phyloP scores from a whole-genome alignment of 2,888 invertebrate genomes.

The Horisme vitalbata region DNA sequence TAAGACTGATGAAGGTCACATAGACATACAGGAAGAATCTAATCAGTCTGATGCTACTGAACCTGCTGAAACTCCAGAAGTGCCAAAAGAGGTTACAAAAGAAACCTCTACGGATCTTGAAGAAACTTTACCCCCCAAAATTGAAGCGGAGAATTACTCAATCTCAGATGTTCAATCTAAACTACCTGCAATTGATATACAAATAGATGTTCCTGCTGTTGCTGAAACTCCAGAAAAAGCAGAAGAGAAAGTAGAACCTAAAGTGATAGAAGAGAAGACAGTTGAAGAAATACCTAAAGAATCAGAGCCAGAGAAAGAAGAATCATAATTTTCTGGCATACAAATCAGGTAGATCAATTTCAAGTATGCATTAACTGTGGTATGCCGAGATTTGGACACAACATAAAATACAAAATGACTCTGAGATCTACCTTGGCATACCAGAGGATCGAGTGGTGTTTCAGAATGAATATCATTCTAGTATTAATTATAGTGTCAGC shows the following conservation, averaged over 20 bases:
- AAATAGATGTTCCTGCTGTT: constrained; percentile 20
- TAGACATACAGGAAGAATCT: constrained; percentile 56
- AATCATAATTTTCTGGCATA: constrained; percentile 6
- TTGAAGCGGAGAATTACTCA: constrained; percentile 65
- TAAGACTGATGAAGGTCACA: constrained; percentile 56
- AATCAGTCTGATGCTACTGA: constrained; percentile 45
- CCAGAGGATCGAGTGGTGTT: too few relatives aligned
- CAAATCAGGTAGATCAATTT: background rate
- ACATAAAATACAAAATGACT: too few relatives aligned
- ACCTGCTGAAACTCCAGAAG: constrained; percentile 27
- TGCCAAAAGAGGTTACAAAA: too few relatives aligned
- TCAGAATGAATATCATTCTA: too few relatives aligned
- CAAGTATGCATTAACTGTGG: too few relatives aligned
- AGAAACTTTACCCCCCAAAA: constrained; percentile 39
- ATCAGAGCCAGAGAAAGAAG: constrained; percentile 14
- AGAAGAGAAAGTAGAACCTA: constrained; percentile 19
- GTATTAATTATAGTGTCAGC: constrained; percentile 6
- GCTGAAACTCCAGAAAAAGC: constrained; percentile 21
- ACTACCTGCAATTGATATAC: constrained; percentile 40
- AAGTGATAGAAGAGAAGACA: constrained; percentile 30
- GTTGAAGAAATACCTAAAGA: constrained; percentile 41
- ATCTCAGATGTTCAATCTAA: constrained; percentile 73
- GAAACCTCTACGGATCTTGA: too few relatives aligned
- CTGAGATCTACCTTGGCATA: too few relatives aligned
- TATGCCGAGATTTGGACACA: too few relatives aligned